Conservation (phyloP, 1,140 invertebrate genomes). For the Radopholus similis region DNA sequence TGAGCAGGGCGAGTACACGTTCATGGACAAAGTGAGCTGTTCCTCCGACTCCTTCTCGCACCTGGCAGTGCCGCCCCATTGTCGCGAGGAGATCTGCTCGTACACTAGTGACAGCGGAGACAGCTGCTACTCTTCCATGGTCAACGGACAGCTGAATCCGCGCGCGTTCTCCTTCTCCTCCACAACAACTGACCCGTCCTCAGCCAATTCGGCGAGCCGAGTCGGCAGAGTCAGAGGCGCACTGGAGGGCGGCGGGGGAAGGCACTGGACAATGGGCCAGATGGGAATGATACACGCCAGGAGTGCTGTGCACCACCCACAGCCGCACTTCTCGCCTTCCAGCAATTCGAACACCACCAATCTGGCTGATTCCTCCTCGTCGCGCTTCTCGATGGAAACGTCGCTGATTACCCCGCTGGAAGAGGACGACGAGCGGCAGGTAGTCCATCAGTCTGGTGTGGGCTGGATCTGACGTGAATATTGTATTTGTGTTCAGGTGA, state of each 20-base stretch:
- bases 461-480: background rate
- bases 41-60: slow-evolving; percentile 22
- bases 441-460: background rate
- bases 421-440: slow-evolving; percentile 8
- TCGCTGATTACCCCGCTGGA: slow-evolving; percentile 18
- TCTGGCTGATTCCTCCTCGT: slow-evolving; percentile 7
- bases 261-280: background rate
- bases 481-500: background rate
- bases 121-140: slow-evolving; percentile 37
- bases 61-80: slow-evolving; percentile 17
- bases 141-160: slow-evolving; percentile 28
- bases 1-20: slow-evolving; percentile 16
- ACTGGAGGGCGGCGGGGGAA: background rate
- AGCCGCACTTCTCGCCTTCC: background rate
- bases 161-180: slow-evolving; percentile 22
- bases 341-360: slow-evolving; percentile 9
- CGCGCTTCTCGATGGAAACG: slow-evolving; percentile 20
- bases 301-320: background rate
- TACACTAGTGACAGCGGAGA: slow-evolving; percentile 34
- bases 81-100: slow-evolving; percentile 27
- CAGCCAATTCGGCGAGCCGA: background rate
- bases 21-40: slow-evolving; percentile 22
- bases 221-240: background rate
- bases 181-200: background rate
- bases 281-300: background rate